Evolutionary conservation across 2,113 vertebrate species (phyloP).

Genomic region (Scytalopus superciliaris): DNA sequence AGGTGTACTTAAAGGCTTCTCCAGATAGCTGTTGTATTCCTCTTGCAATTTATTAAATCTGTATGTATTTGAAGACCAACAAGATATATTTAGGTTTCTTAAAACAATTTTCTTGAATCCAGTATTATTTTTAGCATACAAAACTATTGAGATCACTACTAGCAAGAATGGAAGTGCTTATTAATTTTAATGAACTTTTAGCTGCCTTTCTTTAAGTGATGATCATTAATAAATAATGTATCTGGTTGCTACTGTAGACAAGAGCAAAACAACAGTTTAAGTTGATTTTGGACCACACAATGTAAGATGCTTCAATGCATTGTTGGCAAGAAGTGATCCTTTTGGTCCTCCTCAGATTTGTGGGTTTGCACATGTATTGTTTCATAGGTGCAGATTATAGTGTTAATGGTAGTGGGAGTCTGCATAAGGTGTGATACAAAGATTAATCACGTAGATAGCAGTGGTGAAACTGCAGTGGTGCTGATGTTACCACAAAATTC

Average conservation of each 20-base stretch:
- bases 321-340: neutral
- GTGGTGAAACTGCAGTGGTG: neutral
- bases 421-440: neutral
- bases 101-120: neutral
- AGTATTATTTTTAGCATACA: neutral
- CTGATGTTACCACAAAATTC: neutral
- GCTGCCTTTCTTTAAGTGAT: neutral
- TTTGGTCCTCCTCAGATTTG: neutral
- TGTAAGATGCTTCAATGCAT: neutral
- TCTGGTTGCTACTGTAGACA: neutral
- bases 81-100: neutral
- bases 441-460: neutral
- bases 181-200: conserved; percentile 48
- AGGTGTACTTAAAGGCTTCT: neutral
- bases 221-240: conserved; percentile 16
- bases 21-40: neutral
- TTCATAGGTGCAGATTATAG: neutral
- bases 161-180: neutral
- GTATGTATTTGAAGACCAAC: neutral
- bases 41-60: neutral
- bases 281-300: neutral
- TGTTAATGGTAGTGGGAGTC: neutral
- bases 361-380: neutral
- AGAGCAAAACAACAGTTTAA: neutral
- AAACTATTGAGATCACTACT: neutral